Conservation (phyloP, 2,113 vertebrate genomes). For the Antennarius striatus region DNA sequence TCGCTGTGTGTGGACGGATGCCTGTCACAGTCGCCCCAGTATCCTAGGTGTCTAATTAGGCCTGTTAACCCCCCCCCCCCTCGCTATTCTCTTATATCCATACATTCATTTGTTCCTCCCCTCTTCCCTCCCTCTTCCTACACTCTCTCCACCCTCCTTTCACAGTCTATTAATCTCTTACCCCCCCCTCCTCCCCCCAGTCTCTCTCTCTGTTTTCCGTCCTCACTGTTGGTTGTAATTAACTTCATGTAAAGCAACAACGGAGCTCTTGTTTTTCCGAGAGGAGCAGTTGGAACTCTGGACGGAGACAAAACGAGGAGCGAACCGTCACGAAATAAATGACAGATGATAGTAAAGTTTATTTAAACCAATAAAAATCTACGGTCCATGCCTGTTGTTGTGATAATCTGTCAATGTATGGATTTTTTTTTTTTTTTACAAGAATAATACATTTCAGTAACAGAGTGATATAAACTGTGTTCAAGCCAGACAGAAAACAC, state of each 20-base stretch:
- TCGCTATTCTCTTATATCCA: background rate
- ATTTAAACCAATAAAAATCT: too few relatives aligned
- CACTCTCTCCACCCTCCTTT: conserved; percentile 26
- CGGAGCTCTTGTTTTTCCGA: conserved; percentile 50
- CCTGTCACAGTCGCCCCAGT: conserved; percentile 83
- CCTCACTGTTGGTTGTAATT: conserved; percentile 55
- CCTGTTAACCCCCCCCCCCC: conserved; percentile 71
- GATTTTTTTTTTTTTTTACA: too few relatives aligned
- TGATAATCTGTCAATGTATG: too few relatives aligned
- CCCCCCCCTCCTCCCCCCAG: conserved; percentile 37
- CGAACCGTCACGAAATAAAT: conserved; percentile 28
- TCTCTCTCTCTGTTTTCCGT: conserved; percentile 71
- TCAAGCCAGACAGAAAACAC: too few relatives aligned
- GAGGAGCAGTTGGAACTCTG: conserved; percentile 17
- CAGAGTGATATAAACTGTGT: too few relatives aligned
- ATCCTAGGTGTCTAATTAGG: conserved; percentile 85
- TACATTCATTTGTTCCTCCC: background rate
- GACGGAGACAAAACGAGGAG: background rate
- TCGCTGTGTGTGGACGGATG: conserved; percentile 78
- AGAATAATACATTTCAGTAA: too few relatives aligned
- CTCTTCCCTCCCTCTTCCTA: conserved; percentile 28
- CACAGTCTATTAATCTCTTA: conserved; percentile 57
- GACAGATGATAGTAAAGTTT: background rate
- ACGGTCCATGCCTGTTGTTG: too few relatives aligned
- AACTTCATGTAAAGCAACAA: conserved; percentile 61